Evolutionary conservation across 2,888 invertebrate genomes (phyloP).

Genomic region (Chymomyza fuscimana): DNA sequence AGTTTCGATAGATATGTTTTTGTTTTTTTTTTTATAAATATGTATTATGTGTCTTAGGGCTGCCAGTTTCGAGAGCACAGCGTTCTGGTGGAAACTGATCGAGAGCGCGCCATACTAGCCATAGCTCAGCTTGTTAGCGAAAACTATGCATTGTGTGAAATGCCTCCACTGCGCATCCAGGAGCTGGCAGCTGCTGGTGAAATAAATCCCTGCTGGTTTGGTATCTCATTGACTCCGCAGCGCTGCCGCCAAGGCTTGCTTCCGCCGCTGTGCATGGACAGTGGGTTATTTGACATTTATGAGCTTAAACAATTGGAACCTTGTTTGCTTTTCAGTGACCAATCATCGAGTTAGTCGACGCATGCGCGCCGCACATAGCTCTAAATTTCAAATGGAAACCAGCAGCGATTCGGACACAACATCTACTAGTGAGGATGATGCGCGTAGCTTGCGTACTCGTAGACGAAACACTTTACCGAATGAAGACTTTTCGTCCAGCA

Average conservation of each 20-base stretch:
- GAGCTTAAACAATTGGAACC: constrained; percentile 1
- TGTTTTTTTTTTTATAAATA: not conserved
- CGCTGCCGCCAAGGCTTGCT: constrained; percentile 78
- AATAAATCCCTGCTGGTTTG: constrained; percentile 73
- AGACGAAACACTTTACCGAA: constrained; percentile 43
- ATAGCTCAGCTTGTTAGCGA: constrained; percentile 77
- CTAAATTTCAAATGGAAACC: constrained; percentile 67
- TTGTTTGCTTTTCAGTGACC: constrained; percentile 52
- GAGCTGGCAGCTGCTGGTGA: constrained; percentile 61
- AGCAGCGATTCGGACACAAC: constrained; percentile 77
- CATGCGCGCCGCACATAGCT: constrained; percentile 43
- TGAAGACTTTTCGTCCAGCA: constrained; percentile 73
- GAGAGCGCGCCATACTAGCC: constrained; percentile 84
- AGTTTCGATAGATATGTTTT: not conserved
- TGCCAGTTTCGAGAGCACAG: constrained; percentile 88
- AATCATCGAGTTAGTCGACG: constrained; percentile 63
- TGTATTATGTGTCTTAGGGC: constrained; percentile 80
- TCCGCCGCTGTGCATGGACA: constrained; percentile 73
- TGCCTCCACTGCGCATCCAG: constrained; percentile 64
- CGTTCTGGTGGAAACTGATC: constrained; percentile 83
- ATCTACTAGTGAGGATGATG: constrained; percentile 68
- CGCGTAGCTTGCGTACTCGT: constrained; percentile 42
- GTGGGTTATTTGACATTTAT: constrained; percentile 35
- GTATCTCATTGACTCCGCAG: constrained; percentile 77
- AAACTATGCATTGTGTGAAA: constrained; percentile 75